Evolutionary conservation across 2,113 vertebrate genomes (phyloP).

Genomic region (Brienomyrus longianalis): DNA sequence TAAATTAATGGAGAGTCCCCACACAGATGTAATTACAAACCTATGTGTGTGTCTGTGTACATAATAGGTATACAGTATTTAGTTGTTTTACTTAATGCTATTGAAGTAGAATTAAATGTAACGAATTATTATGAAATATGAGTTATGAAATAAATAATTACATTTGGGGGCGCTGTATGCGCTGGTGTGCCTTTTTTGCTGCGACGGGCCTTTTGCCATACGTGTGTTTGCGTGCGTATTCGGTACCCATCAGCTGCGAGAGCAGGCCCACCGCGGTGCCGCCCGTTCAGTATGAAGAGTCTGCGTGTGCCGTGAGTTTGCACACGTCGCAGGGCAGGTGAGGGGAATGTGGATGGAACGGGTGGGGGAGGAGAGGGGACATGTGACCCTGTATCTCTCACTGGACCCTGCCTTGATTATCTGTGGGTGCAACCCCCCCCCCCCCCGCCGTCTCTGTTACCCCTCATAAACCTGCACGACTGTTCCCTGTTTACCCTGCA

Average conservation of each 20-base stretch:
- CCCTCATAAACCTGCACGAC: not conserved
- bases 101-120: not conserved
- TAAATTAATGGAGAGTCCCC: no score
- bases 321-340: slow-evolving; percentile 15
- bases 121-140: no score
- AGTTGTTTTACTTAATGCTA: not conserved
- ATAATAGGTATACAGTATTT: not conserved
- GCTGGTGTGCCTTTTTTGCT: not conserved
- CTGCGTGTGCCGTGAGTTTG: not conserved
- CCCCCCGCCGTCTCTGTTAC: not conserved
- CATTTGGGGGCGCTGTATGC: not conserved
- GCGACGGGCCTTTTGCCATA: not conserved
- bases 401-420: not conserved
- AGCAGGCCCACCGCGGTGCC: not conserved
- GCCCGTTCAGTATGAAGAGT: not conserved
- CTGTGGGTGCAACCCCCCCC: not conserved
- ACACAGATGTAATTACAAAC: no score
- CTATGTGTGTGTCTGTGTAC: no score
- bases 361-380: not conserved
- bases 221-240: not conserved
- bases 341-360: not conserved
- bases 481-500: not conserved
- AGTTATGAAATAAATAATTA: no score
- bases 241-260: not conserved
- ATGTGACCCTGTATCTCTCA: not conserved